These are phyloP conservation scores for Oryzias javanicus DNA, from an alignment of 2,113 vertebrate species.

Conservation along the genomic window DNA sequence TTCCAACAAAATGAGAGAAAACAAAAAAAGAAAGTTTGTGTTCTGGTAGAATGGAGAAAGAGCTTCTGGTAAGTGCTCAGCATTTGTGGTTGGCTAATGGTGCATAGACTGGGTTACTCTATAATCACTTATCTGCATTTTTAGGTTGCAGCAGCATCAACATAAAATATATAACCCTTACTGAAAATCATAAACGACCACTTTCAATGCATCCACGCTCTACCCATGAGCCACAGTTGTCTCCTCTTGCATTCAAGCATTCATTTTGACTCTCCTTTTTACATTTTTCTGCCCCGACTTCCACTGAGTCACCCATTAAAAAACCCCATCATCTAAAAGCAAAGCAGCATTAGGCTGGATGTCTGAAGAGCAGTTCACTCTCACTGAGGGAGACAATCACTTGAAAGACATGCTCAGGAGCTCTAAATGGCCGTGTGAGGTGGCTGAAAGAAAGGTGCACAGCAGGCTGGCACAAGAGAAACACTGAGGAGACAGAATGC, in stretches of 20 bases:
- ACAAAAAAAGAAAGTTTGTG: slow-evolving; percentile 2
- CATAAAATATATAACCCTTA: slow-evolving; percentile 29
- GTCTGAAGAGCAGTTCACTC: slow-evolving; percentile 6
- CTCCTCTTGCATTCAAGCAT: slow-evolving; percentile 6
- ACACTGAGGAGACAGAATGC: slow-evolving; percentile 22
- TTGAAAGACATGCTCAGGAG: slow-evolving; percentile 1
- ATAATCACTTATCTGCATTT: slow-evolving; percentile 44
- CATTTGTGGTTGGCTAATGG: slow-evolving; percentile 64
- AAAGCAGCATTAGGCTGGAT: slow-evolving; percentile 1
- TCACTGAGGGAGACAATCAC: slow-evolving; percentile 12
- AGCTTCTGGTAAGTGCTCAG: slow-evolving; percentile 66
- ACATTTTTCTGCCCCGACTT: slow-evolving; percentile 13
- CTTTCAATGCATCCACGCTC: slow-evolving; percentile 32
- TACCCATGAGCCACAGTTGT: neutral
- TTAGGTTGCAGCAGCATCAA: slow-evolving; percentile 20
- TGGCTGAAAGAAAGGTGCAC: slow-evolving; percentile 23
- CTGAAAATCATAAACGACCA: slow-evolving; percentile 24
- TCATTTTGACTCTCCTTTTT: slow-evolving; percentile 10
- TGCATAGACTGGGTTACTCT: slow-evolving; percentile 50
- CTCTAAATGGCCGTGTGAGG: slow-evolving; percentile 25
- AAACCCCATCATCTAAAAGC: slow-evolving; percentile 4
- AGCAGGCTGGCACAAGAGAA: slow-evolving; percentile 10
- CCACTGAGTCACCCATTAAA: slow-evolving; percentile 10
- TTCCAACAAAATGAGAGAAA: slow-evolving; percentile 18
- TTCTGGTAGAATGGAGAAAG: slow-evolving; percentile 18